phyloP scores from a whole-genome alignment of 2,797 vertebrate genomes.

The Sebastes dallii region DNA sequence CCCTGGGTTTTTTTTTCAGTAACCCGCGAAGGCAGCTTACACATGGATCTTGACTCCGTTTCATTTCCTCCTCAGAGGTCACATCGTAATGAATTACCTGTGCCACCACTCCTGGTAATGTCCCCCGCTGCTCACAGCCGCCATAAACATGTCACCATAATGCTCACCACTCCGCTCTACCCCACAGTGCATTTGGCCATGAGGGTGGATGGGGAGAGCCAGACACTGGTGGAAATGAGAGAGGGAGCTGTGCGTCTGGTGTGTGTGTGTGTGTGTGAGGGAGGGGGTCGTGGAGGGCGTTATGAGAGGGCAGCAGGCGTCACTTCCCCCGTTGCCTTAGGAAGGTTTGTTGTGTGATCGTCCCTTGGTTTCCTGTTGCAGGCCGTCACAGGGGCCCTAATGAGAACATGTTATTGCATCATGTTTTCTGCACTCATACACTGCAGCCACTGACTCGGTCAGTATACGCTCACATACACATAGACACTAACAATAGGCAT shows the following conservation, averaged over 20 bases:
- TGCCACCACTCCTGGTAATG: slow-evolving; percentile 91
- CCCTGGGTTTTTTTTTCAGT: slow-evolving; percentile 43
- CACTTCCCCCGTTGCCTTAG: slow-evolving; percentile 87
- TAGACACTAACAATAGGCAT: neutral
- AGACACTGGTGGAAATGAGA: slow-evolving; percentile 66
- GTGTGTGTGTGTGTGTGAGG: slow-evolving; percentile 12
- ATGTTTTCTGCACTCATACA: slow-evolving; percentile 19
- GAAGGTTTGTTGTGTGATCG: slow-evolving; percentile 89
- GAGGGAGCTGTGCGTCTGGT: slow-evolving; percentile 46
- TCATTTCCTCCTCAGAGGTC: slow-evolving; percentile 85
- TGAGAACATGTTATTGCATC: slow-evolving; percentile 45
- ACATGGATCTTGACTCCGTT: slow-evolving; percentile 70
- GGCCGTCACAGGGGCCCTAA: slow-evolving; percentile 32
- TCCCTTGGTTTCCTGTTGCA: slow-evolving; percentile 64
- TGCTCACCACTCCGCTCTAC: slow-evolving; percentile 93
- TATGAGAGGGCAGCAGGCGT: slow-evolving; percentile 85
- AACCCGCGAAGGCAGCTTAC: slow-evolving; percentile 58
- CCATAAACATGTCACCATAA: slow-evolving; percentile 99
- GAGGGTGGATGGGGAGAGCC: slow-evolving; percentile 58
- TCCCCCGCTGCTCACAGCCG: slow-evolving; percentile 85
- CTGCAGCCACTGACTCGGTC: neutral
- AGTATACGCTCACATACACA: neutral
- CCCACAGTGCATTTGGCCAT: slow-evolving; percentile 78
- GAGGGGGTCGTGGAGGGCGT: slow-evolving; percentile 40
- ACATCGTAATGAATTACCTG: slow-evolving; percentile 91